phyloP scores from a whole-genome alignment of 2,797 vertebrate genomes.

The Tenualosa thibaudeaui region DNA sequence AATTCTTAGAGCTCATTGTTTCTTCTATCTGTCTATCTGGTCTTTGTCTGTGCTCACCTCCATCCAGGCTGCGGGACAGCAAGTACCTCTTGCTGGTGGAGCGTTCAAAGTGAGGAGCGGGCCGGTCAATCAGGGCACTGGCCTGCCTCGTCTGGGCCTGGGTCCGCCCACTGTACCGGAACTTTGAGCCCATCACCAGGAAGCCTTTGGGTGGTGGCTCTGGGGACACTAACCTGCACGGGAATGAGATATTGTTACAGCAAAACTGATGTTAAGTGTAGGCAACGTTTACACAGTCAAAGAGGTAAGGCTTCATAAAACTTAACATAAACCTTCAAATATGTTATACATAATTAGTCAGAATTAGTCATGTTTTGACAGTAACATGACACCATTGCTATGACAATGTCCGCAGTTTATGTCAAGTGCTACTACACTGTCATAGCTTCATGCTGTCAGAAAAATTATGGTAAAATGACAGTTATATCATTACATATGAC shows the following conservation, averaged over 20 bases:
- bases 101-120: constrained; percentile 92
- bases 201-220: constrained; percentile 97
- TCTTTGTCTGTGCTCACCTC: constrained; percentile 77
- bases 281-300: neutral
- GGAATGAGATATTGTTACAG: neutral
- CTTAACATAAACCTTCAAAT: neutral
- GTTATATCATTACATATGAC: too few species aligned
- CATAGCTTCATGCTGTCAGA: neutral
- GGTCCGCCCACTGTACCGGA: constrained; percentile 94
- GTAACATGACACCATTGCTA: neutral
- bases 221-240: constrained; percentile 88
- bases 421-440: neutral
- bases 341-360: neutral
- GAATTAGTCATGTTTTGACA: neutral
- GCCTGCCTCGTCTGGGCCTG: constrained; percentile 96
- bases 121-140: constrained; percentile 92
- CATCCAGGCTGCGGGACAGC: constrained; percentile 94
- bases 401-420: neutral
- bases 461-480: neutral
- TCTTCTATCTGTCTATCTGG: neutral
- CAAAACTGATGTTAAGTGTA: neutral
- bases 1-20: neutral
- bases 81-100: constrained; percentile 96
- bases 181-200: constrained; percentile 98
- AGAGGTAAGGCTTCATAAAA: neutral